phyloP scores from a whole-genome alignment of 2,113 vertebrate species.

The Catharus minimus region DNA sequence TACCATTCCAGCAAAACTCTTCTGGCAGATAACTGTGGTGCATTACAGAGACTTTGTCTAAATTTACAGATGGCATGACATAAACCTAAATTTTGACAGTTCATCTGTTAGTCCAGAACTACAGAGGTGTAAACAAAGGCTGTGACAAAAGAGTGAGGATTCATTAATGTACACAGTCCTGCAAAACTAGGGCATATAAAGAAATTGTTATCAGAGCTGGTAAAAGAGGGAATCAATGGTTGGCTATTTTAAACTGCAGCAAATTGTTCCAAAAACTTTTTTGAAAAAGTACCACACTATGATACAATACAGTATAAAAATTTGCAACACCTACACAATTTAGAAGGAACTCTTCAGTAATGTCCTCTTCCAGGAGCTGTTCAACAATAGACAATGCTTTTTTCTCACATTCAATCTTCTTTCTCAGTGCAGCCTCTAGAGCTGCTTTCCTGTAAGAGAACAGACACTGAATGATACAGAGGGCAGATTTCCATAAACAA shows the following conservation, averaged over 20 bases:
- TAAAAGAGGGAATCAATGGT: neutral
- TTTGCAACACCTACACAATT: slow-evolving; percentile 82
- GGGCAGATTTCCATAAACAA: neutral
- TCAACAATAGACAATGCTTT: slow-evolving; percentile 87
- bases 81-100: neutral
- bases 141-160: neutral
- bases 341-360: slow-evolving; percentile 86
- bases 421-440: slow-evolving; percentile 79
- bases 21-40: neutral
- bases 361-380: slow-evolving; percentile 85
- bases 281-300: neutral
- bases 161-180: neutral
- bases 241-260: neutral
- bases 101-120: neutral
- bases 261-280: neutral
- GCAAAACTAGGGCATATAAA: neutral
- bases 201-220: neutral
- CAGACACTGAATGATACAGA: neutral
- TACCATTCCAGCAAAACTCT: neutral
- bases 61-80: neutral
- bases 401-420: slow-evolving; percentile 85
- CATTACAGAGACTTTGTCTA: neutral
- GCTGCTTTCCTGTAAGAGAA: slow-evolving; percentile 79
- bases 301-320: neutral
- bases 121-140: neutral